A percentile compares a stretch with the other conserved stretches of the same genome.
These are phyloP conservation scores for Hyperoplus lanceolatus DNA, from an alignment of 2,797 vertebrate species.

Conservation along the genomic window DNA sequence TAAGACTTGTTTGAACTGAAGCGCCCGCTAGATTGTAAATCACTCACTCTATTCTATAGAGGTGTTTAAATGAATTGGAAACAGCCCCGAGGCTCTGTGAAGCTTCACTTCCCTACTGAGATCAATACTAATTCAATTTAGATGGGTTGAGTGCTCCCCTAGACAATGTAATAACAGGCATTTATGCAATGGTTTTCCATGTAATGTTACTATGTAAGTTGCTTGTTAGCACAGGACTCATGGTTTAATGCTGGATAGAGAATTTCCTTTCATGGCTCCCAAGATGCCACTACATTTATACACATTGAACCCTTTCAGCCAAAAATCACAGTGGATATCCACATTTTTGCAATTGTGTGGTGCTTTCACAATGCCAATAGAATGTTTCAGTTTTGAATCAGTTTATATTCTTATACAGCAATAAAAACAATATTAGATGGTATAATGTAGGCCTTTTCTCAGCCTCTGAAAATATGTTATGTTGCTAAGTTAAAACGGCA, in stretches of 20 bases:
- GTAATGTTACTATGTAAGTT: background rate
- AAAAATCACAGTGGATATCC: background rate
- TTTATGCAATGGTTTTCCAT: background rate
- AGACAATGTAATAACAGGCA: background rate
- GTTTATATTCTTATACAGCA: too few relatives aligned
- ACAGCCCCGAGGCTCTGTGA: slow-evolving; percentile 3
- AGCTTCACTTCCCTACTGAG: slow-evolving; percentile 21
- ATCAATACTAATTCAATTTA: slow-evolving; percentile 44
- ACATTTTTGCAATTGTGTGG: too few relatives aligned
- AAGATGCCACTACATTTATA: background rate
- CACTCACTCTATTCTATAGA: slow-evolving; percentile 13
- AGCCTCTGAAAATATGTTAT: background rate
- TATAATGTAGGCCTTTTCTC: background rate
- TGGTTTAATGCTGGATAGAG: background rate
- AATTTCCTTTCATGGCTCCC: background rate
- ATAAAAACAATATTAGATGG: background rate
- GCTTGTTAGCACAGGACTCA: background rate
- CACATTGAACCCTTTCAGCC: background rate
- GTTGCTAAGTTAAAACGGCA: background rate
- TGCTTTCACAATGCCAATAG: too few relatives aligned
- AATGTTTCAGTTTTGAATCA: too few relatives aligned
- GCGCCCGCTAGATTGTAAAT: background rate
- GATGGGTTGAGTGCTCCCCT: slow-evolving; percentile 1
- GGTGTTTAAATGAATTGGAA: slow-evolving; percentile 47
- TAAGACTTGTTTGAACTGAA: background rate